Base-by-base conservation (phyloP, 2,113 vertebrate species). In the Bos indicus region DNA sequence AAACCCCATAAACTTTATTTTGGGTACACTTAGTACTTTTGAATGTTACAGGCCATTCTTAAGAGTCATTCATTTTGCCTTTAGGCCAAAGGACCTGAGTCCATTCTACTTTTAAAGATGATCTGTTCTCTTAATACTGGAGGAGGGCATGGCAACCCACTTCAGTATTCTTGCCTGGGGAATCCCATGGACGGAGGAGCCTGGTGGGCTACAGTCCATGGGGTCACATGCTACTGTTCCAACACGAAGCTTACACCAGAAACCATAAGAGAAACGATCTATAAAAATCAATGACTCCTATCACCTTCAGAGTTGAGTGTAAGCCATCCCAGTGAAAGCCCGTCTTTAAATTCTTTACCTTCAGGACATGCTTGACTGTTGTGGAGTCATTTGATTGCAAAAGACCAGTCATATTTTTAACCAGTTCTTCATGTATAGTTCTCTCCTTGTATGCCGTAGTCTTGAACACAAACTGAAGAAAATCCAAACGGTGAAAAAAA, bases 371-470 rank as follows among this genome's bases (percentile, higher is more conserved):
- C 97, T 98, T 99, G 83, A 99, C 98, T n/a, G 99, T 99, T 62
- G 98, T 90, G 96, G 99, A 99, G 54, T 99, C 99, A 95, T 99
- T 99, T 97, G 99, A 99, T 98, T 99, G 99, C 97, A 99, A 99
- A 97, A 99, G 99, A 90, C 99, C 99, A 96, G 98, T 99, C 99
- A 99, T 98, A 56, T 99, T 99, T 98, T 99, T 99, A 33, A 99
- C 98, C 97, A 99, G 98, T 97, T 99, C 99, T 96, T 99, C 99
- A 40, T 99, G 99, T 83, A 99, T 98, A 0, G 99, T 99, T 97
- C 99, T 99, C 95, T 99, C 99, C 95, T 99, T 99, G 94, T 99
- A 99, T 26, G 99, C 98, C 89, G 99, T 99, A 36, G 99, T 99
- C 98, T 99, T 99, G 98, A 99, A 99, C 71, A 99, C 99, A 17